Percentiles rank a stretch among this genome's conserved stretches.
Conservation (phyloP, 2,888 invertebrate genomes). For the Heterodera filipjevi region DNA sequence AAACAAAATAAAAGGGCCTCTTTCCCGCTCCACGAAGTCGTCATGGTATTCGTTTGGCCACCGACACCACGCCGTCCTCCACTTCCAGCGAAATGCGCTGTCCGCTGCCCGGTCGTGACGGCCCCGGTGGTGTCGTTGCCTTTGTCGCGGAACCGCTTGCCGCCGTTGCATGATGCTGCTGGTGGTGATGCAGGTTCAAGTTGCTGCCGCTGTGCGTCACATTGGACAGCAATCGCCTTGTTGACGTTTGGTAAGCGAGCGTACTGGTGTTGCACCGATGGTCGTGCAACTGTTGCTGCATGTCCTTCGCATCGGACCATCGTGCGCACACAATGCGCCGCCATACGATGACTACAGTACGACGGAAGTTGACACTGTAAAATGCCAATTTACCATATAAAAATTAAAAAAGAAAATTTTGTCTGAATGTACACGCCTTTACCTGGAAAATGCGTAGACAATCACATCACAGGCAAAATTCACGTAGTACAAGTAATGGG, state of each 20-base stretch:
- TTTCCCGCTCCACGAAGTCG: neutral
- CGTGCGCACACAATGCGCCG: slow-evolving; percentile 47
- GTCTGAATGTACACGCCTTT: too few relatives aligned
- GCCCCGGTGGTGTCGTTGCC: neutral
- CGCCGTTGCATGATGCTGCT: neutral
- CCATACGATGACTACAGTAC: slow-evolving; percentile 60
- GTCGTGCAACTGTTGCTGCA: neutral
- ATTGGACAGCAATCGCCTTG: neutral
- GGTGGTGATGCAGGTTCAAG: neutral
- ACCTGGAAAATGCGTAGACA: slow-evolving; percentile 64
- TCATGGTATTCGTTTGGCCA: slow-evolving; percentile 1
- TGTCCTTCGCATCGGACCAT: slow-evolving; percentile 23
- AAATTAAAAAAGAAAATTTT: neutral
- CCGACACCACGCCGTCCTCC: neutral
- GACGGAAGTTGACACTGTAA: slow-evolving; percentile 63
- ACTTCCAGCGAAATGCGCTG: neutral
- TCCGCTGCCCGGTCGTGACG: neutral
- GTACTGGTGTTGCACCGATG: neutral
- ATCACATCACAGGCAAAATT: slow-evolving; percentile 63
- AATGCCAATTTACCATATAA: neutral
- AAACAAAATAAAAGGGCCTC: neutral
- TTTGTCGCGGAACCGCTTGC: neutral
- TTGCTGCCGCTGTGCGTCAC: neutral
- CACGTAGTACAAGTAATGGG: slow-evolving; percentile 63
- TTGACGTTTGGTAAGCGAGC: neutral